Conservation (phyloP, 2,888 invertebrate genomes). For the Hesperia comma region DNA sequence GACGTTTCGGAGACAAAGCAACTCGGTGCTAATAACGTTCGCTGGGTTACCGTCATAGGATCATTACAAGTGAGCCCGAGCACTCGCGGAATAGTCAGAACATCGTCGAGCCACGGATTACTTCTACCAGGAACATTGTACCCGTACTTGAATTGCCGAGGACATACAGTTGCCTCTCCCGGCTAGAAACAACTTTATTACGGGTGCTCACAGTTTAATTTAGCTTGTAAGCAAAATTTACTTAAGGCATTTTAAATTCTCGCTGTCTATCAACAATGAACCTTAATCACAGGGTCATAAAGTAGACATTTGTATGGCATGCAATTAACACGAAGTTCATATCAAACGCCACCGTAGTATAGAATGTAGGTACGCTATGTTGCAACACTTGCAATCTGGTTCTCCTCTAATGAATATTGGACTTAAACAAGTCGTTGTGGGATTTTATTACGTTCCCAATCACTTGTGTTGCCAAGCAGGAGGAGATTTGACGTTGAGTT, state of each 20-base stretch:
- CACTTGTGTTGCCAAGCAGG: background rate
- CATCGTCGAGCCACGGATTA: conserved; percentile 36
- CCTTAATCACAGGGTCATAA: too few species aligned
- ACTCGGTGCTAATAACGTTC: conserved; percentile 35
- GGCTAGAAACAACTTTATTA: too few species aligned
- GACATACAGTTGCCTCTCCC: too few species aligned
- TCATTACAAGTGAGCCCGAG: conserved; percentile 34
- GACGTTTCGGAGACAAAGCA: conserved; percentile 35
- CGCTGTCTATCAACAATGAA: too few species aligned
- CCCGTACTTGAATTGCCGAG: too few species aligned
- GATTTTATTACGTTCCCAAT: conserved; percentile 40
- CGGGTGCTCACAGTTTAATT: too few species aligned
- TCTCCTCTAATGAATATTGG: conserved; percentile 49
- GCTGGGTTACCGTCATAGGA: conserved; percentile 39
- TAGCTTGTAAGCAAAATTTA: too few species aligned
- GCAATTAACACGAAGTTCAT: too few species aligned
- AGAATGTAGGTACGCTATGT: conserved; percentile 36
- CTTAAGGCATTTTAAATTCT: too few species aligned
- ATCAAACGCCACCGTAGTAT: too few species aligned
- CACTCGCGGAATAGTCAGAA: conserved; percentile 24
- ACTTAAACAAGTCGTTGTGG: conserved; percentile 48
- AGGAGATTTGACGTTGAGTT: background rate
- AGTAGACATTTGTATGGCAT: too few species aligned
- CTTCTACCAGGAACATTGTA: conserved; percentile 43
- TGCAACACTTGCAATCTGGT: conserved; percentile 43